phyloP scores from a whole-genome alignment of 2,888 invertebrate genomes.

The Carpatolechia fugitivella region DNA sequence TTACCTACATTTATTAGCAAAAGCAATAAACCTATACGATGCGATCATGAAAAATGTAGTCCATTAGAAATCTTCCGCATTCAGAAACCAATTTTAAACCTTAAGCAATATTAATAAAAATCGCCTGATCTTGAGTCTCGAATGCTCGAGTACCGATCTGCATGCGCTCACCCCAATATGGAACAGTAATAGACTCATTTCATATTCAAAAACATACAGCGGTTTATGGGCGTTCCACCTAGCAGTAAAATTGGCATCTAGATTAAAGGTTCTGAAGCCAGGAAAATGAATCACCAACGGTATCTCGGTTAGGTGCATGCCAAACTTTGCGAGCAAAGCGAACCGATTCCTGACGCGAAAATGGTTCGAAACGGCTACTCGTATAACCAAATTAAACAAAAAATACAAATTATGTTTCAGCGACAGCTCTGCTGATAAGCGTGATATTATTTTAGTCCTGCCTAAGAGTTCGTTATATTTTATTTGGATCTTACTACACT shows the following conservation, averaged over 20 bases:
- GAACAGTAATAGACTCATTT: constrained; percentile 25
- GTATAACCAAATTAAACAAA: too few species aligned
- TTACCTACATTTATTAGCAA: neutral
- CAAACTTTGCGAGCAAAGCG: constrained; percentile 19
- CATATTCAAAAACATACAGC: constrained; percentile 39
- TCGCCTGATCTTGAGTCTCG: neutral
- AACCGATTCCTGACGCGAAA: constrained; percentile 11
- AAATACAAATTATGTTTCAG: too few species aligned
- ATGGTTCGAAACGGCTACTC: too few species aligned
- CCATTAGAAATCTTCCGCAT: neutral
- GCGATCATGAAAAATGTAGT: neutral
- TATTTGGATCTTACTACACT: too few species aligned
- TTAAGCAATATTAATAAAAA: neutral
- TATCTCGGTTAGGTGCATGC: constrained; percentile 1
- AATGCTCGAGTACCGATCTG: constrained; percentile 5
- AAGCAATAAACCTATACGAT: neutral
- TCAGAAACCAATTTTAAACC: neutral
- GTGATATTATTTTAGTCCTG: too few species aligned
- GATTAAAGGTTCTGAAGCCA: constrained; percentile 40
- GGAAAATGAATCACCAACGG: constrained; percentile 41
- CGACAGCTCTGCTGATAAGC: too few species aligned
- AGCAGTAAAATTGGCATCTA: constrained; percentile 56
- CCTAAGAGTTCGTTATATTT: too few species aligned
- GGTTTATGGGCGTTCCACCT: constrained; percentile 53
- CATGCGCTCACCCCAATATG: constrained; percentile 22